Evolutionary conservation across 30 jellyfish, hydroid and myxozoan genomes (phyloP).

Genomic region (Cassiopea xamachana): DNA sequence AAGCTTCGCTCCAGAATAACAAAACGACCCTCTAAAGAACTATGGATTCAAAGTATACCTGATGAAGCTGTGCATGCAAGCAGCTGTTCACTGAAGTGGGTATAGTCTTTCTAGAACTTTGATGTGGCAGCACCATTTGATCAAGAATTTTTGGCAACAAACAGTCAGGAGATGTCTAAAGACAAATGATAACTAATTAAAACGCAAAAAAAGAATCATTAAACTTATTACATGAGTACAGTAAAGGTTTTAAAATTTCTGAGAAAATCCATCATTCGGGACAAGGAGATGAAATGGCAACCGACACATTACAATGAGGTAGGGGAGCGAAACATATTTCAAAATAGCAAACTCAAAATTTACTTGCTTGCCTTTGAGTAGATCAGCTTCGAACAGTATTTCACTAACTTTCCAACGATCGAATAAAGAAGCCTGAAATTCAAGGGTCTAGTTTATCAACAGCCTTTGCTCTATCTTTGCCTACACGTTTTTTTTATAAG

Average conservation of each 20-base stretch:
- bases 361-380: slow-evolving; percentile 59
- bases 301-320: too few relatives aligned
- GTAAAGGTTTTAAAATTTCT: too few relatives aligned
- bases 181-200: background rate
- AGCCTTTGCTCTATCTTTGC: too few relatives aligned
- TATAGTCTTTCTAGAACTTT: slow-evolving; percentile 58
- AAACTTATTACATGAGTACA: too few relatives aligned
- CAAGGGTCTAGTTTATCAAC: background rate
- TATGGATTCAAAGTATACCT: slow-evolving; percentile 24
- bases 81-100: slow-evolving; percentile 59
- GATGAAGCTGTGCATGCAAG: slow-evolving; percentile 63
- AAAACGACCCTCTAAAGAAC: background rate
- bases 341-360: background rate
- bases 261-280: too few relatives aligned
- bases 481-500: too few relatives aligned
- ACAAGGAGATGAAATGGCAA: too few relatives aligned
- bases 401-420: slow-evolving; percentile 68
- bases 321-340: too few relatives aligned
- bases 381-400: slow-evolving; percentile 72
- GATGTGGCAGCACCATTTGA: slow-evolving; percentile 76
- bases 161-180: slow-evolving; percentile 84
- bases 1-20: too few relatives aligned
- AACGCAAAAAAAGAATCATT: background rate
- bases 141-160: slow-evolving; percentile 81
- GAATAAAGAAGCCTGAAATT: slow-evolving; percentile 47